Conservation (phyloP, 2,888 invertebrate genomes). For the Molorchus minor region DNA sequence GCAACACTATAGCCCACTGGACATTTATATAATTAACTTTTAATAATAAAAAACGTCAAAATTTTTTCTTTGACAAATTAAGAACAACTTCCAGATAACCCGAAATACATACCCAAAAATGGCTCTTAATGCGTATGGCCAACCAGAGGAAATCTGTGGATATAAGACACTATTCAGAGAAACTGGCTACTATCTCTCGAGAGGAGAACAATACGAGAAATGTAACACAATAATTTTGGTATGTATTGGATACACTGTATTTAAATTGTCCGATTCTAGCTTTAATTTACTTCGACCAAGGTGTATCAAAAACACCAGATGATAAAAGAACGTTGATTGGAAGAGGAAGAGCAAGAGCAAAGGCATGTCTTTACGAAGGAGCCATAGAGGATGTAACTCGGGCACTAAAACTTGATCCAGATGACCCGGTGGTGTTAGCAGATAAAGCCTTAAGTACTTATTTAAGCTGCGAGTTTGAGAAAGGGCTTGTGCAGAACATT, state of each 20-base stretch:
- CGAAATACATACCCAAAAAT: no score
- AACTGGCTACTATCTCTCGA: constrained; percentile 55
- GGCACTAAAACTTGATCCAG: constrained; percentile 57
- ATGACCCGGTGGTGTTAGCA: constrained; percentile 54
- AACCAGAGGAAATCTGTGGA: constrained; percentile 54
- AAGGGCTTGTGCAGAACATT: constrained; percentile 56
- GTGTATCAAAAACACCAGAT: constrained; percentile 54
- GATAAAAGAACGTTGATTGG: constrained; percentile 67
- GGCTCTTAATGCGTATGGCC: constrained; percentile 23
- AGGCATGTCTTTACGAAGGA: constrained; percentile 66
- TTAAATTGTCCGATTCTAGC: constrained; percentile 41
- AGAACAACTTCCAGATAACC: no score
- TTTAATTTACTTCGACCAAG: constrained; percentile 54
- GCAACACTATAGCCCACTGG: no score
- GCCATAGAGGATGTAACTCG: constrained; percentile 66
- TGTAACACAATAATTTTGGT: no score
- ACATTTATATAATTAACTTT: no score
- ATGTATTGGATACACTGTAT: no score
- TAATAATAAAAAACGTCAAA: no score
- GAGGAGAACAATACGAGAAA: constrained; percentile 57
- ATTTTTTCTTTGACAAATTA: no score
- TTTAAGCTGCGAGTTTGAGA: constrained; percentile 59
- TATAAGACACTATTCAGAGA: constrained; percentile 55
- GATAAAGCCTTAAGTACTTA: constrained; percentile 57
- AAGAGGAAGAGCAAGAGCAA: constrained; percentile 65